Percentiles rank a stretch among this genome's conserved stretches.
These are phyloP conservation scores for Petaurus breviceps DNA, from an alignment of 2,113 vertebrate genomes.

Conservation along the genomic window DNA sequence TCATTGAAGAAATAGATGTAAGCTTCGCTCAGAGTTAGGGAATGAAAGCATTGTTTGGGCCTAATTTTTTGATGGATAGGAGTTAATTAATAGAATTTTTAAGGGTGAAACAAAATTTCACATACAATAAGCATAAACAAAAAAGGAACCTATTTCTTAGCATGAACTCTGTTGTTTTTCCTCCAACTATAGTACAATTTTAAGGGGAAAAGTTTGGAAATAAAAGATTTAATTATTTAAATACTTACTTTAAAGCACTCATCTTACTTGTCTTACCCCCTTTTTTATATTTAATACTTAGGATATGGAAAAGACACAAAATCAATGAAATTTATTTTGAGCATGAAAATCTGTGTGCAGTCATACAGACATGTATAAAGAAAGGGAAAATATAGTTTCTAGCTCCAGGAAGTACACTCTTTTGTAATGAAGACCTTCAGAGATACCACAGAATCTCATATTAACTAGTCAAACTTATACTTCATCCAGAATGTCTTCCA, in stretches of 20 bases:
- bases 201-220: neutral
- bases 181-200: neutral
- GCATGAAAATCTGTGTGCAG: neutral
- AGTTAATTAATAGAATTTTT: neutral
- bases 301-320: neutral
- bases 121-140: neutral
- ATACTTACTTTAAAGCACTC: neutral
- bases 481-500: neutral
- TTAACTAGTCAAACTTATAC: neutral
- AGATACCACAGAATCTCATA: neutral
- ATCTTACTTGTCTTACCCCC: neutral
- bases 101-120: neutral
- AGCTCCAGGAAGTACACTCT: neutral
- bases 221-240: neutral
- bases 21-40: neutral
- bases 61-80: neutral
- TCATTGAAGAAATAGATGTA: neutral
- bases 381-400: neutral
- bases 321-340: neutral
- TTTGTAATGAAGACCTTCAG: neutral
- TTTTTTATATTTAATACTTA: neutral
- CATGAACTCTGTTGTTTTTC: neutral
- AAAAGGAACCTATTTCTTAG: neutral
- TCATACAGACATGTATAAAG: too few species aligned
- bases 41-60: neutral